These are phyloP conservation scores for Asbolus verrucosus DNA, from an alignment of 1,140 invertebrate species.

Conservation along the genomic window DNA sequence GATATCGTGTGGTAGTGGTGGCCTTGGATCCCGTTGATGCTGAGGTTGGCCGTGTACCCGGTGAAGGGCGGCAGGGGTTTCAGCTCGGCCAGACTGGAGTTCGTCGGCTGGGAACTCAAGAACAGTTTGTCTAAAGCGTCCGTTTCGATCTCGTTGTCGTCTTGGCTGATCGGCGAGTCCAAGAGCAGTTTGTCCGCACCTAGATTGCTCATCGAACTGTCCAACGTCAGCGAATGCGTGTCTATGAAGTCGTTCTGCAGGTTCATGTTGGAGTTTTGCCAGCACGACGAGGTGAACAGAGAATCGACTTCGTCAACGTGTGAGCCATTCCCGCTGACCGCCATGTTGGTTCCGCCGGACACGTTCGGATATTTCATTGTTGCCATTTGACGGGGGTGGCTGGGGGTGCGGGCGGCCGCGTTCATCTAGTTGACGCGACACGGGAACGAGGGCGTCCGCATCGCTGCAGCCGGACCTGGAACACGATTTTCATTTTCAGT, in stretches of 20 bases:
- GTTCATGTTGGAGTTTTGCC: conserved; percentile 60
- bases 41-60: conserved; percentile 84
- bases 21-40: conserved; percentile 87
- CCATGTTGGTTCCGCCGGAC: conserved; percentile 63
- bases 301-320: conserved; percentile 64
- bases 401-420: not conserved
- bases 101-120: conserved; percentile 70
- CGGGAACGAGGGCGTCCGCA: conserved; percentile 12
- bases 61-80: conserved; percentile 90
- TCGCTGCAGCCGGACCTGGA: conserved; percentile 7
- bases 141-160: conserved; percentile 65
- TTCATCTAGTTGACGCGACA: not conserved
- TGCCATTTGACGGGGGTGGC: conserved; percentile 55
- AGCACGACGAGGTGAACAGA: conserved; percentile 62
- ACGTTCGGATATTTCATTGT: conserved; percentile 66
- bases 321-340: conserved; percentile 63
- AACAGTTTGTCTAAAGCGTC: conserved; percentile 75
- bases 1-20: conserved; percentile 88
- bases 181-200: conserved; percentile 67
- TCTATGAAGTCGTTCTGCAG: conserved; percentile 61
- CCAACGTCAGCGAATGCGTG: conserved; percentile 60
- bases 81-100: conserved; percentile 79
- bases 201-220: conserved; percentile 58
- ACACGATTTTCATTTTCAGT: not conserved
- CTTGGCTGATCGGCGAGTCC: conserved; percentile 64